Evolutionary conservation across 2,113 vertebrate genomes (phyloP), one percentile per base, ranked within the genome.

Genomic region (Siphamia tubifer): DNA sequence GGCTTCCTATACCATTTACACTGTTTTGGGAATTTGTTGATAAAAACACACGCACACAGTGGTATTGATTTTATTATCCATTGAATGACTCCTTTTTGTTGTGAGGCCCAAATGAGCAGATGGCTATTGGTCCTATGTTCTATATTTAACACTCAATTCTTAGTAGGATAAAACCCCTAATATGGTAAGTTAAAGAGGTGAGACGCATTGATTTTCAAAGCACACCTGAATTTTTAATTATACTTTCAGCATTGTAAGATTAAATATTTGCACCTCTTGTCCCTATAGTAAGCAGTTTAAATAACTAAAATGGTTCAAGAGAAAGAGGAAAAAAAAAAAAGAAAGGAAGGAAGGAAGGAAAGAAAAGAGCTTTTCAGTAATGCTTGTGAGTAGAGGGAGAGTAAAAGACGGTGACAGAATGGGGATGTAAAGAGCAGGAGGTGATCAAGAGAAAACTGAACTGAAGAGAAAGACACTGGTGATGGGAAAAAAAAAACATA

Each of bases 391-490:
- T 47, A 13, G 40, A 19, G 19, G 48, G 52, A 45, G 35, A 35
- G 31, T 16, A 30, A 47, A 53, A 69, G 38, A n/a, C 31, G 5
- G 17, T 19, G 17, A 30, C 56, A 43, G 56, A 64, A 47, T 10
- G 32, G 15, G 52, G 17, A 48, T 62, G 62, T 58, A 17, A 45
- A 28, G 58, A 62, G 23, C 11, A 25, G 56, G 45, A 9, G 21
- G 60, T 47, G 61, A 74, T 67, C 54, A 79, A 69, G 47, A 55
- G 32, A 54, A 23, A 63, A 20, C 21, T 31, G 13, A 56, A 17
- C 24, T 40, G 43, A 49, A 71, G 48, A 16, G 42, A 52, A 30
- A 31, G 23, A 47, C 30, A 65, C 23, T 24, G 61, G 51, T 62
- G 71, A 34, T n/a, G 40, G 27, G 38, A n/a, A 43, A 62, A n/a